Conservation (phyloP, 2,888 invertebrate genomes). For the Gymnoscelis rufifasciata region DNA sequence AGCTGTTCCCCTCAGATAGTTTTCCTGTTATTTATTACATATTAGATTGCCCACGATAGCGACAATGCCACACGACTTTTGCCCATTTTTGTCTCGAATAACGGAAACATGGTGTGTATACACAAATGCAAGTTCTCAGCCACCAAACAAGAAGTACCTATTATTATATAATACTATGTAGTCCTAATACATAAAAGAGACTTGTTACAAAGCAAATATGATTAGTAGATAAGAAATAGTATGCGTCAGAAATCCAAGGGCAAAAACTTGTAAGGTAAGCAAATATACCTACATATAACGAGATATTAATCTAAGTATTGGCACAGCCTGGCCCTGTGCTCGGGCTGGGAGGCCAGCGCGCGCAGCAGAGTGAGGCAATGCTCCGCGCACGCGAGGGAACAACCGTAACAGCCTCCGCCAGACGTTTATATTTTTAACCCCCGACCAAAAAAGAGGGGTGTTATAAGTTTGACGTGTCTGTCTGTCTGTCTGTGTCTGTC, state of each 20-base stretch:
- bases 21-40: conserved; percentile 25
- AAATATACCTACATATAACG: too few species aligned
- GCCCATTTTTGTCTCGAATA: conserved; percentile 9
- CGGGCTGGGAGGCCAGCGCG: conserved; percentile 90
- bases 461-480: too few species aligned
- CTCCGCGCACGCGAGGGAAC: conserved; percentile 93
- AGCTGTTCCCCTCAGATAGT: conserved; percentile 15
- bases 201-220: too few species aligned
- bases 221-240: conserved; percentile 27
- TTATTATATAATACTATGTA: not conserved
- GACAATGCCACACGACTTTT: conserved; percentile 11
- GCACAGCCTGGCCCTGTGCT: conserved; percentile 86
- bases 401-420: conserved; percentile 86
- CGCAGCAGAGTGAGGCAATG: conserved; percentile 94
- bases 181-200: not conserved
- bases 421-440: too few species aligned
- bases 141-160: not conserved
- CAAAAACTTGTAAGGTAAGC: too few species aligned
- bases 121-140: not conserved
- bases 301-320: too few species aligned
- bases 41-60: conserved; percentile 22
- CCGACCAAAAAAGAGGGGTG: too few species aligned
- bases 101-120: not conserved
- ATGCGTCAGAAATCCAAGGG: too few species aligned
- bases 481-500: too few species aligned